Conservation (phyloP, 2,888 invertebrate species). For the Prosopocoilus inquinatus region DNA sequence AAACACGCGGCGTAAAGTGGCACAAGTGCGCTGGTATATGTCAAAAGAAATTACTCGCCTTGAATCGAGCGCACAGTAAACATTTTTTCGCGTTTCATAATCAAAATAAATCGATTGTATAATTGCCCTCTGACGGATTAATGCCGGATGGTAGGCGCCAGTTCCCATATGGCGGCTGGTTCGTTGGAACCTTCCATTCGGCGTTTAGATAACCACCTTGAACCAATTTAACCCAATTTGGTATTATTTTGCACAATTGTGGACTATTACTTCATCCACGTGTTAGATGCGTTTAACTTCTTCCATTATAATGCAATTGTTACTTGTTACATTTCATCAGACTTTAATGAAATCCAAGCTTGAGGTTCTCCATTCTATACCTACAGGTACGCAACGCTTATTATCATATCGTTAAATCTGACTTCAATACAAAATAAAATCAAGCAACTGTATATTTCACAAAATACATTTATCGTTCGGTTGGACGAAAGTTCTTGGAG, state of each 20-base stretch:
- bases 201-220: constrained; percentile 32
- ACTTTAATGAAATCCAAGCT: too few species aligned
- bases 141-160: constrained; percentile 12
- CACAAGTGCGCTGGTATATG: not conserved
- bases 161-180: constrained; percentile 3
- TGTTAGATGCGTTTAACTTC: not conserved
- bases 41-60: constrained; percentile 2
- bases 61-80: constrained; percentile 8
- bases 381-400: too few species aligned
- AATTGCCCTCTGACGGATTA: constrained; percentile 4
- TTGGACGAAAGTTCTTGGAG: too few species aligned
- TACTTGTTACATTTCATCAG: too few species aligned
- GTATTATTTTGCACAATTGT: constrained; percentile 32
- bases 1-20: not conserved
- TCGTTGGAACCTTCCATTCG: constrained; percentile 15
- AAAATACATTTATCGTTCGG: too few species aligned
- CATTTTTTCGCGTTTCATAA: constrained; percentile 12
- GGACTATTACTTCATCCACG: constrained; percentile 26
- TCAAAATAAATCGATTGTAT: constrained; percentile 13
- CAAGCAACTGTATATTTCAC: too few species aligned
- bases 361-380: too few species aligned
- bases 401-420: too few species aligned
- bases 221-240: constrained; percentile 37
- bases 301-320: too few species aligned
- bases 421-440: too few species aligned